These are phyloP conservation scores for Acropternis orthonyx DNA, from an alignment of 2,797 vertebrate genomes.

Conservation along the genomic window DNA sequence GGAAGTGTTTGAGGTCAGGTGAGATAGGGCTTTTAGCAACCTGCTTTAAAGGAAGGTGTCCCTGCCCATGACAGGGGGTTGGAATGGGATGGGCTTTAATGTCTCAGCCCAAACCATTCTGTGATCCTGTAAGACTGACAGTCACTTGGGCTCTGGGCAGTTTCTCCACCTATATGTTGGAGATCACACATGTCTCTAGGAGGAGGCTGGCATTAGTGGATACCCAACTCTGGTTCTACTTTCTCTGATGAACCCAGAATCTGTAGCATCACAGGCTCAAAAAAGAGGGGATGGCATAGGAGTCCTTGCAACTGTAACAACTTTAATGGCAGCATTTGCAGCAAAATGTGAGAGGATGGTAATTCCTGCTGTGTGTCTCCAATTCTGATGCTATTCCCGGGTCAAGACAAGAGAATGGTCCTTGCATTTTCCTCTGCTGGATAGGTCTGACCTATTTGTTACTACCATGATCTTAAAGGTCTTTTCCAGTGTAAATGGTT, in stretches of 20 bases:
- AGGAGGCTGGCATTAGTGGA: not conserved
- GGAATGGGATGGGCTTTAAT: not conserved
- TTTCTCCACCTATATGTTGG: not conserved
- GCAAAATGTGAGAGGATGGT: not conserved
- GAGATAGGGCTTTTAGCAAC: rapidly evolving
- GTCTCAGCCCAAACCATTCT: not conserved
- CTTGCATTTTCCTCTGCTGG: not conserved
- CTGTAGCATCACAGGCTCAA: not conserved
- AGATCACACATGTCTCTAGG: not conserved
- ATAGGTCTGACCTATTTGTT: not conserved
- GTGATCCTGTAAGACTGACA: not conserved
- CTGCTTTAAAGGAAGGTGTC: not conserved
- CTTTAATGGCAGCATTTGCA: not conserved
- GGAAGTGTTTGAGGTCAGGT: rapidly evolving
- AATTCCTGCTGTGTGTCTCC: not conserved
- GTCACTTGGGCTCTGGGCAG: not conserved
- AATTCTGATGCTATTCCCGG: not conserved
- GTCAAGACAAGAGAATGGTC: not conserved
- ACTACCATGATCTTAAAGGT: not conserved
- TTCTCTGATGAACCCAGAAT: not conserved
- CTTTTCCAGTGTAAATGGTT: not conserved
- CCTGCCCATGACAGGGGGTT: not conserved
- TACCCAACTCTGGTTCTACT: not conserved
- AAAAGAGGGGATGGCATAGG: not conserved
- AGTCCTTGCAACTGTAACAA: not conserved